Base-by-base conservation (phyloP, 2,113 vertebrate genomes). In the Plecotus auritus region DNA sequence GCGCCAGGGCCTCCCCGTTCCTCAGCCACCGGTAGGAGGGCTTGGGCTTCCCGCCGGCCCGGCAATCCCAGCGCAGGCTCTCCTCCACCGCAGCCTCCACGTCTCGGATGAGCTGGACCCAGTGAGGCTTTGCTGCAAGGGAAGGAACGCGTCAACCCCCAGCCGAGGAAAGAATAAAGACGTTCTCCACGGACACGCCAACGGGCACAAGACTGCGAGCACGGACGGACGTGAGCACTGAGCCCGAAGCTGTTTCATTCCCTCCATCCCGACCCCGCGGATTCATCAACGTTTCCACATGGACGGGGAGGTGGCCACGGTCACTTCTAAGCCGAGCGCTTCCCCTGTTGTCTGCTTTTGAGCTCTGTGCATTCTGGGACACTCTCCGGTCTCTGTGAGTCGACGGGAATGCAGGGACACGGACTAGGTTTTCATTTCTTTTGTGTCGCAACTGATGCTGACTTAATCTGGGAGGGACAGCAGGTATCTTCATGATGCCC, bases 1-100 rank as follows among this genome's bases (percentile, higher is more conserved):
- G 16, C 35, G 91, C 47, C 40, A 99, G 83, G 14, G 98, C 98
- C 17, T 99, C 98, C 85, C 99, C 99, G 26, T 99, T 99, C 98
- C 98, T 99, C 97, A 99, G 85, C 99, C 99, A 99, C 95, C 98
- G 99, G 94, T 99, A 99, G 0, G 99, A 99, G 0, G 99, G 99
- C 94, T 99, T 99, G 6, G 99, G 99, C 66, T 99, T 99, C 26
- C 99, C 99, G 86, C 96, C 99, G 2, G 99, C 99, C 93, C 99
- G 99, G 73, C 99, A 99, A 72, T 99, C 99, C 99, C 99, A 99
- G 61, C 97, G 98, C 7, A 99, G 98, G 45, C 96, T 99, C 73
- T 99, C 99, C 88, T 99, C 99, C 8, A 99, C 99, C 35, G 99
- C 99, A 78, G 98, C 97, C 49, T 99, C 98, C 11, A 96, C 96